Evolutionary conservation across 2,797 vertebrate species (phyloP), one percentile per base, ranked within the genome.

Genomic region (Sphenopsis melanotis): DNA sequence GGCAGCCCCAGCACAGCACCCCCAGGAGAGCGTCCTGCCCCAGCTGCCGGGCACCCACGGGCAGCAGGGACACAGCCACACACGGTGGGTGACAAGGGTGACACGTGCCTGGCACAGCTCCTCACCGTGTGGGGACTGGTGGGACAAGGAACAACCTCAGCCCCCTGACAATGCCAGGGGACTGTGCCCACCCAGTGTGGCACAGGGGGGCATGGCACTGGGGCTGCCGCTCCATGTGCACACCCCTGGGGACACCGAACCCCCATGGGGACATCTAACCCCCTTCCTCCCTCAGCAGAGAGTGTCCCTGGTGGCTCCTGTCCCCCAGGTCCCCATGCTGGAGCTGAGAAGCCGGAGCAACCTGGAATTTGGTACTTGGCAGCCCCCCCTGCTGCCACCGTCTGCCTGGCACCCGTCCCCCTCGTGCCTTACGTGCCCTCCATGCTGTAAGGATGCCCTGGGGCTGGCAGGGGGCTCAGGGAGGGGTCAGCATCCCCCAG

Each of bases 361-460:
- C 71, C 56, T 0, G 93, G 97, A n/a, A 74, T 96, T 37, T 97
- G 97, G 96, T 97, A 97, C 69, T 61, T 97, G 92, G 84, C 95
- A 0, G 83, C 95, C 16, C 53, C 83, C 3, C 91, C 95, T 2
- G 66, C 77, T 47, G 81, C 95, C 49, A 37, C 98, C 12, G 29
- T 96, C 94, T 97, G 96, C 50, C 56, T 98, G 39, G 89, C 98
- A 2, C 75, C 98, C 1, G 50, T 98, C 49, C 98, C 98, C 6
- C 65, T 97, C 56, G 84, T 98, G 94, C 97, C 98, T 37, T 96
- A 97, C 5, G 95, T 87, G 5, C 74, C 97, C 29, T 36, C 79
- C 84, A 26, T 93, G 36, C 96, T 98, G 99, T 99, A 97, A 99
- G 98, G 39, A 69, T 50, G 68, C 47, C 36, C 14, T 18, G 56